Percentiles rank a stretch among this genome's conserved stretches.
Evolutionary conservation across 2,888 invertebrate species (phyloP).

Genomic region (Minunthozetes semirufus): DNA sequence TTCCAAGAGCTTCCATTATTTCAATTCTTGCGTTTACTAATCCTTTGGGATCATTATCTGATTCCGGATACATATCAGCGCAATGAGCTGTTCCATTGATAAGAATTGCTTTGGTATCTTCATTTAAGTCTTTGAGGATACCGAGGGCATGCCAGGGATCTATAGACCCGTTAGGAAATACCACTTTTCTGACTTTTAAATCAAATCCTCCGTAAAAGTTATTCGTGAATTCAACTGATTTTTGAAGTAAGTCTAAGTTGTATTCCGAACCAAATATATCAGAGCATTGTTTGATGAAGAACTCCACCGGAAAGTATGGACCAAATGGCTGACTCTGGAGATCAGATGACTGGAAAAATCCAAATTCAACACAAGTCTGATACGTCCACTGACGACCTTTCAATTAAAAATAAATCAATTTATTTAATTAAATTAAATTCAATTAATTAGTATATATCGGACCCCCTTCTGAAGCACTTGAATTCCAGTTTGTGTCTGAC

Average conservation of each 20-base stretch:
- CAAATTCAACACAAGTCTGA: constrained; percentile 93
- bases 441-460: constrained; percentile 41
- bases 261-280: constrained; percentile 62
- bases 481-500: constrained; percentile 59
- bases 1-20: constrained; percentile 56
- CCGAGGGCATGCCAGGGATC: constrained; percentile 59
- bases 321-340: constrained; percentile 63
- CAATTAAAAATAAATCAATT: not conserved
- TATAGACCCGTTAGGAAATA: constrained; percentile 79
- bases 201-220: constrained; percentile 64
- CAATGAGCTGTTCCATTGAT: constrained; percentile 70
- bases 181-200: constrained; percentile 63
- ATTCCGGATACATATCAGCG: constrained; percentile 80
- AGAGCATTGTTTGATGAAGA: constrained; percentile 69
- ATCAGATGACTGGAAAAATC: constrained; percentile 84
- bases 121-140: constrained; percentile 46
- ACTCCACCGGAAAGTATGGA: constrained; percentile 64
- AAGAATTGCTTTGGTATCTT: constrained; percentile 48
- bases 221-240: constrained; percentile 65
- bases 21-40: constrained; percentile 62
- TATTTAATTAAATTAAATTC: not conserved
- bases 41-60: constrained; percentile 60
- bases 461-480: constrained; percentile 57
- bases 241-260: constrained; percentile 56
- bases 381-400: constrained; percentile 68